Conservation (phyloP, 2,888 invertebrate species). For the Dexiosoma caninum region DNA sequence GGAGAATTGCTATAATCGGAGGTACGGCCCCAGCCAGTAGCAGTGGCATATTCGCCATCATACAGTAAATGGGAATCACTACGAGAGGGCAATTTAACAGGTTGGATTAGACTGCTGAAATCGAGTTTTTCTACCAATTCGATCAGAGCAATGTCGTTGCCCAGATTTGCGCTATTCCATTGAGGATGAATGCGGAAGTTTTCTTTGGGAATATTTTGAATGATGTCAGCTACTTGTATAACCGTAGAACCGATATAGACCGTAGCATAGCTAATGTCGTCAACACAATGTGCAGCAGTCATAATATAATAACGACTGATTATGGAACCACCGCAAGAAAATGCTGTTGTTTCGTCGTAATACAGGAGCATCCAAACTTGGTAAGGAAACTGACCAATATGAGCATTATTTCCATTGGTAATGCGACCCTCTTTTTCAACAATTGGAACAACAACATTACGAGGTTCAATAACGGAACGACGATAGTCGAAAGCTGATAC, state of each 20-base stretch:
- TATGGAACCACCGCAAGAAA: slow-evolving; percentile 71
- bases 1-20: slow-evolving; percentile 64
- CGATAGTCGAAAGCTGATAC: slow-evolving; percentile 66
- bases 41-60: slow-evolving; percentile 62
- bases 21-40: slow-evolving; percentile 68
- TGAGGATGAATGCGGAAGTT: slow-evolving; percentile 74
- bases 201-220: slow-evolving; percentile 63
- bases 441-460: slow-evolving; percentile 60
- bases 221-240: slow-evolving; percentile 66
- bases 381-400: slow-evolving; percentile 65
- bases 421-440: slow-evolving; percentile 67
- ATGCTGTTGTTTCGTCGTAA: no score
- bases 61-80: slow-evolving; percentile 58
- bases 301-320: slow-evolving; percentile 16
- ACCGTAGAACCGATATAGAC: slow-evolving; percentile 69
- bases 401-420: slow-evolving; percentile 65
- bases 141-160: slow-evolving; percentile 73
- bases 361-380: no score
- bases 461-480: slow-evolving; percentile 35
- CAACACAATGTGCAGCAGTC: slow-evolving; percentile 30
- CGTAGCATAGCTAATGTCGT: slow-evolving; percentile 61
- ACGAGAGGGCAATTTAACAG: slow-evolving; percentile 65
- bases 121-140: no score
- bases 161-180: slow-evolving; percentile 65
- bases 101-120: slow-evolving; percentile 60